Conservation (phyloP, 2,113 vertebrate genomes). For the Dasyurus viverrinus region DNA sequence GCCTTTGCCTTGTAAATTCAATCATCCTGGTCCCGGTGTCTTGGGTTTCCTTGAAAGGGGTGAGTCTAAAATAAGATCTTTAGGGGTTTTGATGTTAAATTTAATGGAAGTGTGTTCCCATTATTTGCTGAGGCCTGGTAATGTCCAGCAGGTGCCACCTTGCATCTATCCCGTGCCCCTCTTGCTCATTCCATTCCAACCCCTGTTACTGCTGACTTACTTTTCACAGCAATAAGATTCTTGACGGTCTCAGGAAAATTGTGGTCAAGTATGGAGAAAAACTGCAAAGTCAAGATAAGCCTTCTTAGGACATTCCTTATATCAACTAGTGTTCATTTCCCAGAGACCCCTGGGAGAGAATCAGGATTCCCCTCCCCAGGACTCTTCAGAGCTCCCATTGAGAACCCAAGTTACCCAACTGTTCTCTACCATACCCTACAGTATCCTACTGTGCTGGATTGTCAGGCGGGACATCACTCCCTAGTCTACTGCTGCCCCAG, state of each 20-base stretch:
- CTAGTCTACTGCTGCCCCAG: neutral
- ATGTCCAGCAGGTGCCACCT: neutral
- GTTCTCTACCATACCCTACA: neutral
- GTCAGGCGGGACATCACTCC: neutral
- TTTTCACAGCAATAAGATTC: slow-evolving; percentile 92
- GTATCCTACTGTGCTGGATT: neutral
- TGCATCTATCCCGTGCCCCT: neutral
- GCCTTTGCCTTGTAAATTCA: neutral
- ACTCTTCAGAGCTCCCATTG: neutral
- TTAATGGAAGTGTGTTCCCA: neutral
- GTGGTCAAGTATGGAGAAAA: slow-evolving; percentile 94
- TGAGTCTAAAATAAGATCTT: neutral
- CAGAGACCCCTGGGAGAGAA: neutral
- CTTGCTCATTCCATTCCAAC: neutral
- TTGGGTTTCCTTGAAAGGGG: neutral
- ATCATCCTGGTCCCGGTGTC: neutral
- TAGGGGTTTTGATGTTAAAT: neutral
- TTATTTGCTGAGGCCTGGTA: neutral
- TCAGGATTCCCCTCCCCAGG: neutral
- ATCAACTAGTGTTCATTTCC: neutral
- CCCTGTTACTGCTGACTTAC: slow-evolving; percentile 77
- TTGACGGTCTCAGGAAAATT: slow-evolving; percentile 95
- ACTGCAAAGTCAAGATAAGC: slow-evolving; percentile 76
- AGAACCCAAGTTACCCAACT: neutral
- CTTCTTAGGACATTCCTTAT: neutral